Evolutionary conservation across 2,797 vertebrate genomes (phyloP).

Genomic region (Aselliscus stoliczkanus): DNA sequence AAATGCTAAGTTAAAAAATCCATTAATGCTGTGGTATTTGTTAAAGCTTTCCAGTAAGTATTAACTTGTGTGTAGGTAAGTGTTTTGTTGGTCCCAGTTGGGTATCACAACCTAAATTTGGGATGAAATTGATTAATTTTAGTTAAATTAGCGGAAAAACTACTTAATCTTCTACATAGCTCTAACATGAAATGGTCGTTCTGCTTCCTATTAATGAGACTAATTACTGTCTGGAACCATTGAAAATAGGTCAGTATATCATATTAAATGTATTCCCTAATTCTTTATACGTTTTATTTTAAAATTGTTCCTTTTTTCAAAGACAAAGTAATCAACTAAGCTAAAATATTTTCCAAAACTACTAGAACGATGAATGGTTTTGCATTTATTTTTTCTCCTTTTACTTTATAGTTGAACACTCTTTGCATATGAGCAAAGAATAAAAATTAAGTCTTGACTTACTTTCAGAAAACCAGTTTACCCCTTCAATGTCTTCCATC

Average conservation of each 20-base stretch:
- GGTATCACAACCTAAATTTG: background rate
- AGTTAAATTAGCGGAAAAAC: background rate
- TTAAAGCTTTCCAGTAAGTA: background rate
- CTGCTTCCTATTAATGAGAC: background rate
- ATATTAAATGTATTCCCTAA: background rate
- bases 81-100: background rate
- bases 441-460: background rate
- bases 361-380: background rate
- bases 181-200: background rate
- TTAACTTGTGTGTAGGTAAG: background rate
- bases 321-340: background rate
- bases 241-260: background rate
- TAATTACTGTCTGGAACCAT: background rate
- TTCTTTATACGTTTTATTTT: background rate
- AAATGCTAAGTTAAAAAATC: background rate
- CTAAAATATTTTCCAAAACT: background rate
- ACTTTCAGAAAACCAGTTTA: background rate
- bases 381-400: slow-evolving; percentile 9
- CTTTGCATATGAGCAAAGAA: slow-evolving; percentile 17
- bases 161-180: background rate
- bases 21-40: background rate
- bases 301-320: background rate
- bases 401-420: slow-evolving; percentile 4
- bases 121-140: slow-evolving; percentile 22
- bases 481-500: background rate